Evolutionary conservation across 2,113 vertebrate genomes (phyloP), one percentile per base, ranked within the genome.

Genomic region (Saiga tatarica): DNA sequence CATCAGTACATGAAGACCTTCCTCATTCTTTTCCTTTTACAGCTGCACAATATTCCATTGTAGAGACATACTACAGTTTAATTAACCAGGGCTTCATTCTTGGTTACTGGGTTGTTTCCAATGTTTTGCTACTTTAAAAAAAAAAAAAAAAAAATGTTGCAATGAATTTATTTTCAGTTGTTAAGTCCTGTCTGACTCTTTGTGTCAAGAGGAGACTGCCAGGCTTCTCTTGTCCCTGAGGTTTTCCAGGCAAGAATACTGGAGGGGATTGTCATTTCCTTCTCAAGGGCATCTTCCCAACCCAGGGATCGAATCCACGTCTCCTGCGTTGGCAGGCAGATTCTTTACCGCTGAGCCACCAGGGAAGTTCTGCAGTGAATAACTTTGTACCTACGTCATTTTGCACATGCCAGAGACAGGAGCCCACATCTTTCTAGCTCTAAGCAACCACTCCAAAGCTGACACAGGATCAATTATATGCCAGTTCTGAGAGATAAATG

Each of bases 21-120:
- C 93, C 91, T 97, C 91, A 33, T 94, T 95, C 67, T 57, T 95
- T 94, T 33, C 71, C 33, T 52, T 45, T 91, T 62, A 62, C n/a
- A n/a, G 47, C 81, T 71, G 60, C 60, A 23, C 78, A 33, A n/a
- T n/a, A 52, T 78, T 50, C 60, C 78, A 39, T 81, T 86, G 87
- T 71, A 50, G 78, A 62, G 92, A 62, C 50, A 62, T 86, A 52
- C 14, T 78, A n/a, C 14, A 10, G 53, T 50, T 78, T 78, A 93
- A 95, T 87, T 53, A 55, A 33, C 26, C 42, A 74, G 53, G 16
- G 30, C n/a, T 83, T 91, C 57, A 33, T 59, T 47, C 45, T 59
- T 94, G 81, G 52, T 55, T 55, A 64, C 36, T 21, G 25, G 78
- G n/a, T 33, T n/a, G 45, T 91, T 95, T 93, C 79, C 83, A 71